Conservation (phyloP, 2,113 vertebrate genomes). For the Caloenas nicobarica region DNA sequence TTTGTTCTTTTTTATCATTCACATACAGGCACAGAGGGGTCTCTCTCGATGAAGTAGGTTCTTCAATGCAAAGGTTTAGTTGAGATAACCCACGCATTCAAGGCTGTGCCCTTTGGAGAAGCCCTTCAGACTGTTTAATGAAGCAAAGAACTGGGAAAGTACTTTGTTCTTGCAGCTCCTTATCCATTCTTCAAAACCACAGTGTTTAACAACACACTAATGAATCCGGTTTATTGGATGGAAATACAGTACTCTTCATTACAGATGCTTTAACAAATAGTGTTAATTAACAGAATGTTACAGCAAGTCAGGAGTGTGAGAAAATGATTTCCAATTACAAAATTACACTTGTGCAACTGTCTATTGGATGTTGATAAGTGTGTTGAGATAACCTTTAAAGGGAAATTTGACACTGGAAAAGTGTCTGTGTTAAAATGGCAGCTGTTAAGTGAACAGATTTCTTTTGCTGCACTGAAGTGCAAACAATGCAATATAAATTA, state of each 20-base stretch:
- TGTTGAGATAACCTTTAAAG: slow-evolving; percentile 26
- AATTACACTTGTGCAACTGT: background rate
- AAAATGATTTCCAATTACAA: slow-evolving; percentile 1
- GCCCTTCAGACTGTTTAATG: slow-evolving; percentile 72
- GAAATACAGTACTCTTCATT: slow-evolving; percentile 42
- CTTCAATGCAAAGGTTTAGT: slow-evolving; percentile 47
- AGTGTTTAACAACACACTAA: slow-evolving; percentile 48
- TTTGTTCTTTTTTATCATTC: slow-evolving; percentile 71
- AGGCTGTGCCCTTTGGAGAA: slow-evolving; percentile 61
- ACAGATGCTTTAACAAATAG: slow-evolving; percentile 30
- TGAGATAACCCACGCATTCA: slow-evolving; percentile 71
- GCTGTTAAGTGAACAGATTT: background rate
- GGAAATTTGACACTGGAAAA: background rate
- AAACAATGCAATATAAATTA: background rate
- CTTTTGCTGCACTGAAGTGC: background rate
- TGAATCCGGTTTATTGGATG: background rate
- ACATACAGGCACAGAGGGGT: slow-evolving; percentile 37
- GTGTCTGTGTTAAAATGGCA: background rate
- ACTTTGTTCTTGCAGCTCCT: slow-evolving; percentile 61
- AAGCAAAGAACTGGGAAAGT: slow-evolving; percentile 66
- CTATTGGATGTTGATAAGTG: background rate
- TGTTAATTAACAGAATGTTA: background rate
- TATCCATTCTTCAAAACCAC: slow-evolving; percentile 43
- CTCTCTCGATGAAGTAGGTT: slow-evolving; percentile 24
- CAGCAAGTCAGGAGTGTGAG: background rate